These are phyloP conservation scores for Pterocles burchelli DNA, from an alignment of 2,113 vertebrate genomes.

Conservation along the genomic window DNA sequence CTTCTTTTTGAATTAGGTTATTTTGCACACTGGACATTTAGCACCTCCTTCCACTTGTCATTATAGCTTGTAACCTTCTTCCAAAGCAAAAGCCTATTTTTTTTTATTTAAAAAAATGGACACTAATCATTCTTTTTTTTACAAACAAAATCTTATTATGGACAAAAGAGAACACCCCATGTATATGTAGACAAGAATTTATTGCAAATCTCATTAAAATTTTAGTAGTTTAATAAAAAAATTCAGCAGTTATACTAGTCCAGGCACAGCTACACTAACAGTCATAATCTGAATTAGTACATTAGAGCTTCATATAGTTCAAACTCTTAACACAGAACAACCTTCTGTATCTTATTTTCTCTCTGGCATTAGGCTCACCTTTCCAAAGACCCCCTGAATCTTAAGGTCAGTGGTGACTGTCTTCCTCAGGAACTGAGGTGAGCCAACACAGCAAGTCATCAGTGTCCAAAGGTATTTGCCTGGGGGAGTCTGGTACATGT, in stretches of 20 bases:
- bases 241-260: neutral
- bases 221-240: neutral
- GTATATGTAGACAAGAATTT: neutral
- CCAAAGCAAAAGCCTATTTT: neutral
- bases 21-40: neutral
- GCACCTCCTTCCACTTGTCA: neutral
- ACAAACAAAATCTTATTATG: neutral
- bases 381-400: neutral
- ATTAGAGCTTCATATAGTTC: neutral
- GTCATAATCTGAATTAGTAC: neutral
- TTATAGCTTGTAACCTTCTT: neutral
- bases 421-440: neutral
- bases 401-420: neutral
- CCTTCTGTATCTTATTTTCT: neutral
- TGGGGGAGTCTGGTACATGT: neutral
- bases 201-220: neutral
- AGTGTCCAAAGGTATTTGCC: neutral
- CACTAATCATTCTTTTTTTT: neutral
- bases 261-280: neutral
- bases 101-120: neutral
- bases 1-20: neutral
- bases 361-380: neutral
- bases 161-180: fast-evolving
- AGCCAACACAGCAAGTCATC: neutral
- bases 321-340: neutral